Evolutionary conservation across 2,797 vertebrate species (phyloP).

Genomic region (Pygocentrus nattereri): DNA sequence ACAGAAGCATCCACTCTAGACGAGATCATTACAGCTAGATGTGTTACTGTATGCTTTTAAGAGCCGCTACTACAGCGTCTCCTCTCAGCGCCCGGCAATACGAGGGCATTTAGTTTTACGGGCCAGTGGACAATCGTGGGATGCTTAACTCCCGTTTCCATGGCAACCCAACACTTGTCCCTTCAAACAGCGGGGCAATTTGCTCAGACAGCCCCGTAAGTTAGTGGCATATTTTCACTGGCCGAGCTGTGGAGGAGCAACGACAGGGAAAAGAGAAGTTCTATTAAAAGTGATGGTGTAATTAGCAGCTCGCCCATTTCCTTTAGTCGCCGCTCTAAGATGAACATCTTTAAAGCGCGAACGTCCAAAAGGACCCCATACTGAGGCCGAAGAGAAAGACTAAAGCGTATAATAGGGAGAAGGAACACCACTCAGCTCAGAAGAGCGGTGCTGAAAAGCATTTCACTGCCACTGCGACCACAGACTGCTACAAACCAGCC

Average conservation of each 20-base stretch:
- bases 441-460: no score
- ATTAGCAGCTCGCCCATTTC: slow-evolving; percentile 5
- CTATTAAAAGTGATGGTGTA: slow-evolving; percentile 9
- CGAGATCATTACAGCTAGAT: not conserved
- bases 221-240: not conserved
- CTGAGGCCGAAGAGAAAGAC: not conserved
- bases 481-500: no score
- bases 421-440: no score
- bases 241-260: slow-evolving; percentile 14
- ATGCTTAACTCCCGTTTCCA: slow-evolving; percentile 17
- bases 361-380: not conserved
- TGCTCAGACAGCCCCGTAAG: slow-evolving; percentile 2
- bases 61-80: not conserved
- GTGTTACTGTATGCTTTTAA: not conserved
- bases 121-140: slow-evolving; percentile 4
- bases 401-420: not conserved
- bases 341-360: not conserved
- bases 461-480: no score
- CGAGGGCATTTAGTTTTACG: slow-evolving; percentile 4
- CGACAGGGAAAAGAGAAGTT: slow-evolving; percentile 14
- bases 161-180: slow-evolving; percentile 25
- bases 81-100: not conserved
- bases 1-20: not conserved
- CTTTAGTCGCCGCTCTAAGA: not conserved
- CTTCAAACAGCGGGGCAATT: not conserved